Conservation (phyloP, 2,888 invertebrate species). For the Elysia crispata region DNA sequence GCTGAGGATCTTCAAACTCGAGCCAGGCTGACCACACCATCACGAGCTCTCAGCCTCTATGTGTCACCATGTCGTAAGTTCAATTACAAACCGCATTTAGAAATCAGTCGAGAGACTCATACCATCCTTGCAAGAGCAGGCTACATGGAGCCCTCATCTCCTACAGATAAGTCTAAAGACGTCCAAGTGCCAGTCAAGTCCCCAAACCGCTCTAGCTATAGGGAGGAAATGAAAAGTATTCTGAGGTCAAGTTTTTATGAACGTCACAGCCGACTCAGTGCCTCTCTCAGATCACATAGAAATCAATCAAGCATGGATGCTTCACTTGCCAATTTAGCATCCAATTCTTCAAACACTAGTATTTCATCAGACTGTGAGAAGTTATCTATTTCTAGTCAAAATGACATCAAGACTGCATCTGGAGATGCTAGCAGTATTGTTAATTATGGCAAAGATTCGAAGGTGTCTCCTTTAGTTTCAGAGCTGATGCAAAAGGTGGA, state of each 20-base stretch:
- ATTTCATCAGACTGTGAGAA: background rate
- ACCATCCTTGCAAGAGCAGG: constrained; percentile 70
- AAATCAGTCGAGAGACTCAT: constrained; percentile 69
- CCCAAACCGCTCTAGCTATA: constrained; percentile 46
- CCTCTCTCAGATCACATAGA: constrained; percentile 22
- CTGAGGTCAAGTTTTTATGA: constrained; percentile 43
- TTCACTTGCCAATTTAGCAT: background rate
- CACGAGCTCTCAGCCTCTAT: constrained; percentile 61
- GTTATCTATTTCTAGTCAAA: background rate
- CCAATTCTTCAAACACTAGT: background rate
- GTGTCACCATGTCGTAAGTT: constrained; percentile 46
- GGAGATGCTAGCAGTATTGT: background rate
- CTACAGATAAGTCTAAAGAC: constrained; percentile 42
- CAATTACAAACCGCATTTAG: constrained; percentile 64
- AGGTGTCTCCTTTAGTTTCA: background rate
- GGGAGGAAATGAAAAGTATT: constrained; percentile 37
- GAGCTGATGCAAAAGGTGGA: background rate
- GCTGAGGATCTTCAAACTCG: constrained; percentile 48
- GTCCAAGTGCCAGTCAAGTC: constrained; percentile 52
- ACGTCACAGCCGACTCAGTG: background rate
- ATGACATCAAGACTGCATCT: background rate
- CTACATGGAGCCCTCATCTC: constrained; percentile 56
- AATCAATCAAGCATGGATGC: background rate
- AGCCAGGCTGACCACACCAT: constrained; percentile 19
- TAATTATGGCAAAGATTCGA: too few species aligned